Evolutionary conservation across 2,113 vertebrate genomes (phyloP).

Genomic region (Pogonocichla stellata): DNA sequence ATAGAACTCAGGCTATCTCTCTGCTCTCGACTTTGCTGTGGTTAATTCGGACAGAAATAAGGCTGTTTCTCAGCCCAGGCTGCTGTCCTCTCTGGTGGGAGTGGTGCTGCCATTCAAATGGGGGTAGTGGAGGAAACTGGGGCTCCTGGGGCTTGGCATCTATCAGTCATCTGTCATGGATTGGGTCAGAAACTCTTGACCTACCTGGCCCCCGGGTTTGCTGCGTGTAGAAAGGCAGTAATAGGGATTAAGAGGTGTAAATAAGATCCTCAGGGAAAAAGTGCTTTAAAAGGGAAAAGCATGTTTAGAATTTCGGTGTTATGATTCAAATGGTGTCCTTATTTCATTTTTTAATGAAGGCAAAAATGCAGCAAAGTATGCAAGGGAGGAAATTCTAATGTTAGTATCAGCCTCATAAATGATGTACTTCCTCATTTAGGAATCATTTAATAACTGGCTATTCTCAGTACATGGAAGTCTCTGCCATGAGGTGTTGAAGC

Average conservation of each 20-base stretch:
- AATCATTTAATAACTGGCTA: not conserved
- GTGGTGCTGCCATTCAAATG: accelerated
- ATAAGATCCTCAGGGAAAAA: not conserved
- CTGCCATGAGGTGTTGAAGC: not conserved
- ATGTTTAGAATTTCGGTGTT: not conserved
- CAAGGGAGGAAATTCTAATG: not conserved
- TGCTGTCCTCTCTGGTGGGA: not conserved
- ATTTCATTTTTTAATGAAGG: not conserved
- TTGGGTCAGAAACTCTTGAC: not conserved
- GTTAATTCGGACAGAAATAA: not conserved
- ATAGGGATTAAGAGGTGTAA: not conserved
- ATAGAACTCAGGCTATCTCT: not conserved
- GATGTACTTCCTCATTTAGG: not conserved
- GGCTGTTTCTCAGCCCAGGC: not conserved
- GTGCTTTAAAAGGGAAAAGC: not conserved
- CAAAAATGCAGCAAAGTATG: not conserved
- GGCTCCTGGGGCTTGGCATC: not conserved
- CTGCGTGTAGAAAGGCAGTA: not conserved
- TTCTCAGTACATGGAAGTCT: not conserved
- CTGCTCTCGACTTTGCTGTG: not conserved
- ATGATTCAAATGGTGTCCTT: not conserved
- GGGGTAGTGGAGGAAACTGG: not conserved
- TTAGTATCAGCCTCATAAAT: not conserved
- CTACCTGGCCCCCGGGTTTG: not conserved
- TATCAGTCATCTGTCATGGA: not conserved